Percentiles rank a stretch among this genome's conserved stretches.
phyloP scores from a whole-genome alignment of 2,797 vertebrate species.

The Leuciscus waleckii region DNA sequence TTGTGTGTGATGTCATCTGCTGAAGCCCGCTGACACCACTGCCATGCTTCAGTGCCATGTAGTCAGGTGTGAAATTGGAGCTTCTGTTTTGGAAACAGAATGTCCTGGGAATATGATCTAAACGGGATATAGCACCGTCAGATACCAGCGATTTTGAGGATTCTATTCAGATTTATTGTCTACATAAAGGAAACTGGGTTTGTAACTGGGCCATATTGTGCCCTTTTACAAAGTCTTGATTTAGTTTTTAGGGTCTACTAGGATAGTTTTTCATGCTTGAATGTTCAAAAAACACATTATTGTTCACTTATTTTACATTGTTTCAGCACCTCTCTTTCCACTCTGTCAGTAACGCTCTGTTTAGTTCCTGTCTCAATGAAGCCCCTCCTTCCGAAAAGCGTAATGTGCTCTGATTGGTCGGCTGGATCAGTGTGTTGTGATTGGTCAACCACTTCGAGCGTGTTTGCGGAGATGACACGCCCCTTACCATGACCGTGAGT shows the following conservation, averaged over 20 bases:
- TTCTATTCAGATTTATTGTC: neutral
- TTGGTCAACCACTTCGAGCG: neutral
- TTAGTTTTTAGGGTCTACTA: neutral
- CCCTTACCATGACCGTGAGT: neutral
- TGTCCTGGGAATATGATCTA: slow-evolving; percentile 5
- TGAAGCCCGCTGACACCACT: neutral
- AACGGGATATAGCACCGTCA: neutral
- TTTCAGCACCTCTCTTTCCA: neutral
- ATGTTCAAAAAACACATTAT: neutral
- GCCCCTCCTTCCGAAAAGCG: neutral
- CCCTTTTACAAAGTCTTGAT: neutral
- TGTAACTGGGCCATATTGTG: neutral
- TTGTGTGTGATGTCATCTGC: slow-evolving; percentile 45
- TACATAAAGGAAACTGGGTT: neutral
- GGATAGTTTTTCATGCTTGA: slow-evolving; percentile 2
- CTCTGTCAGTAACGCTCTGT: neutral
- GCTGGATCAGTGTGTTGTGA: slow-evolving; percentile 6
- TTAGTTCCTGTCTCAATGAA: slow-evolving; percentile 8
- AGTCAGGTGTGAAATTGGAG: slow-evolving; percentile 37
- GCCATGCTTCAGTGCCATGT: neutral
- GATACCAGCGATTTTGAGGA: neutral
- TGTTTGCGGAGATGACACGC: slow-evolving; percentile 7
- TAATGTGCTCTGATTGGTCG: slow-evolving; percentile 8
- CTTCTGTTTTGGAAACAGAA: slow-evolving; percentile 50
- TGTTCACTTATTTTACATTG: slow-evolving; percentile 5